These are phyloP conservation scores for Rambutsinella grinnellia DNA, from an alignment of 2,888 invertebrate species.

Conservation along the genomic window DNA sequence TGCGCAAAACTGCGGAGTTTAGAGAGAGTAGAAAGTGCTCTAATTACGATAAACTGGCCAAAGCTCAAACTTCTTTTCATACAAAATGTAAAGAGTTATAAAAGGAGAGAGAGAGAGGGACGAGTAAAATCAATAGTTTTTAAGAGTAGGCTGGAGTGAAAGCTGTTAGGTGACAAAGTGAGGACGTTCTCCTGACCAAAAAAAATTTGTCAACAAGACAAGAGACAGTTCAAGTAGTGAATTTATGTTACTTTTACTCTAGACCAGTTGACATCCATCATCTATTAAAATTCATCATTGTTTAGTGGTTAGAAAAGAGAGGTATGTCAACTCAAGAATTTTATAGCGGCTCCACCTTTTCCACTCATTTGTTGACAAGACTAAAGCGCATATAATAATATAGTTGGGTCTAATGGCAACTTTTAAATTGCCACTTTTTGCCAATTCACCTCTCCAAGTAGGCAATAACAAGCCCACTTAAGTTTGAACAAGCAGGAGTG, in stretches of 20 bases:
- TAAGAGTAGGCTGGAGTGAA: too few relatives aligned
- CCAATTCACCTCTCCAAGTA: slow-evolving; percentile 8
- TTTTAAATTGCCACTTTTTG: slow-evolving; percentile 49
- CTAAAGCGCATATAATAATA: neutral
- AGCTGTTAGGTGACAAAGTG: neutral
- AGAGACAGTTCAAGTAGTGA: neutral
- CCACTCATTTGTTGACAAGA: neutral
- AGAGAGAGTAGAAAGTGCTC: too few relatives aligned
- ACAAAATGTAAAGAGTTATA: too few relatives aligned
- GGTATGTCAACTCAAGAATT: too few relatives aligned
- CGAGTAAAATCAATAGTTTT: too few relatives aligned
- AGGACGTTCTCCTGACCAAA: neutral
- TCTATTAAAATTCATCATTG: neutral
- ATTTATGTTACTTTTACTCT: neutral
- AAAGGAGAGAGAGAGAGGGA: too few relatives aligned
- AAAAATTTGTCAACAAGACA: neutral
- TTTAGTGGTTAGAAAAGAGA: too few relatives aligned
- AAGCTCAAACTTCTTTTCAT: too few relatives aligned
- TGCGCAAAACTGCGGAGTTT: too few relatives aligned
- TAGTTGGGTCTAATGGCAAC: slow-evolving; percentile 11
- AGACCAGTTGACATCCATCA: neutral
- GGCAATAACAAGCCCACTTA: slow-evolving; percentile 49
- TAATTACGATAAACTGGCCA: too few relatives aligned
- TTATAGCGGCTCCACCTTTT: too few relatives aligned
- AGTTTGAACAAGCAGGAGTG: slow-evolving; percentile 53